Base-by-base conservation (phyloP, 2,113 vertebrate genomes). In the Hirundichthys speculiger region DNA sequence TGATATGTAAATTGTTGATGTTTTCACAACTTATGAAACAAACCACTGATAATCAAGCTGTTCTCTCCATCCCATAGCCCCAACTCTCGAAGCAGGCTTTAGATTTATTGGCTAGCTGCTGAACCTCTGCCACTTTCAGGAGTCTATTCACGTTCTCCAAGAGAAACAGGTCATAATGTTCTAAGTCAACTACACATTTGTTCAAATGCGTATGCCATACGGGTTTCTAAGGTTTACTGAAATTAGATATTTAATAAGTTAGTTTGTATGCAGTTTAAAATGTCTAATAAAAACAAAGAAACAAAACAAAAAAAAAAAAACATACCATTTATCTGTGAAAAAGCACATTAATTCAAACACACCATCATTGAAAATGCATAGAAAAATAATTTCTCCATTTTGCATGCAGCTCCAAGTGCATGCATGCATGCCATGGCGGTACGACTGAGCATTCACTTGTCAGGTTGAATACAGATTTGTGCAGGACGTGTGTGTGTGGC, bases 401-500 rank as follows among this genome's bases (percentile, higher is more conserved):
- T 72, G 38, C 48, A 58, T 46, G 22, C n/a, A 61, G 55, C 50
- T 64, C 40, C 13, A 42, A 40, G 51, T 14, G 38, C 49, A 24
- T 22, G 27, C 24, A 46, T 55, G 53, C 56, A 54, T 5, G 22
- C 54, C 20, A 15, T 4, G 38, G 9, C 50, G 27, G 65, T 16
- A 5, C 15, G 7, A 39, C 22, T 24, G 47, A 7, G 24, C 47
- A n/a, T 19, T 69, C 58, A 65, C 59, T 54, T 25, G 43, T 40
- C 20, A 13, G 48, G 34, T 46, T 59, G 48, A 60, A 73, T 67
- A 19, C 10, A 8, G 8, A 16, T 11, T 39, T 49, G 47, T 15
- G 5, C 62, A 13, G 38, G 11, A 9, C 43, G 53, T 64, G 64
- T 62, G 69, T 38, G 70, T 77, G 30, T 7, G 30, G 30, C 42